Evolutionary conservation across 2,888 invertebrate genomes (phyloP).

Genomic region (Bembecia ichneumoniformis): DNA sequence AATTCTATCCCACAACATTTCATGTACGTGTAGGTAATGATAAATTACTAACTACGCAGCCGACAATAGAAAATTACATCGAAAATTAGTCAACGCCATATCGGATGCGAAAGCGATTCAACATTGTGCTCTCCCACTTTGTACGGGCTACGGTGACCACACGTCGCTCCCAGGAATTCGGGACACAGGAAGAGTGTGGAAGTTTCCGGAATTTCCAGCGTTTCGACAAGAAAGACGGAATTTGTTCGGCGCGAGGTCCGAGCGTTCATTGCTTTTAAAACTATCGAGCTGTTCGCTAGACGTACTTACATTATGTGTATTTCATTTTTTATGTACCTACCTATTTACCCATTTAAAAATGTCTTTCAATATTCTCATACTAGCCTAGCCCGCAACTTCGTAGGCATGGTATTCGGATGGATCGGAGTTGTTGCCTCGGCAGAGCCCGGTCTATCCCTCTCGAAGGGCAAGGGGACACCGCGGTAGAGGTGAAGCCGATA

Average conservation of each 20-base stretch:
- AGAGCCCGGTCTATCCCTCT: no score
- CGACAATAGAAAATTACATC: not conserved
- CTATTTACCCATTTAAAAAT: not conserved
- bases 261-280: constrained; percentile 2
- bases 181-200: constrained; percentile 46
- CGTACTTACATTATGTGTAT: not conserved
- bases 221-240: constrained; percentile 35
- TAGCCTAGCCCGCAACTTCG: no score
- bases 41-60: no score
- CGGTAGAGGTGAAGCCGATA: no score
- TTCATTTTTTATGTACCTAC: not conserved
- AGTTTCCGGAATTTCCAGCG: constrained; percentile 43
- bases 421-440: no score
- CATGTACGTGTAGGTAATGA: no score
- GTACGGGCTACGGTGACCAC: constrained; percentile 22
- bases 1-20: no score
- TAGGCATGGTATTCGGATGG: no score
- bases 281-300: no score
- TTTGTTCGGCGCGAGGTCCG: constrained; percentile 25
- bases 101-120: not conserved
- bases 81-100: not conserved
- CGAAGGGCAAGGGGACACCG: no score
- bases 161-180: constrained; percentile 37
- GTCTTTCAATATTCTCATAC: not conserved
- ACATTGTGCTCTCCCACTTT: not conserved